A percentile compares a stretch with the other conserved stretches of the same genome.
Conservation (phyloP, 2,888 invertebrate genomes). For the Geophilus truncorum region DNA sequence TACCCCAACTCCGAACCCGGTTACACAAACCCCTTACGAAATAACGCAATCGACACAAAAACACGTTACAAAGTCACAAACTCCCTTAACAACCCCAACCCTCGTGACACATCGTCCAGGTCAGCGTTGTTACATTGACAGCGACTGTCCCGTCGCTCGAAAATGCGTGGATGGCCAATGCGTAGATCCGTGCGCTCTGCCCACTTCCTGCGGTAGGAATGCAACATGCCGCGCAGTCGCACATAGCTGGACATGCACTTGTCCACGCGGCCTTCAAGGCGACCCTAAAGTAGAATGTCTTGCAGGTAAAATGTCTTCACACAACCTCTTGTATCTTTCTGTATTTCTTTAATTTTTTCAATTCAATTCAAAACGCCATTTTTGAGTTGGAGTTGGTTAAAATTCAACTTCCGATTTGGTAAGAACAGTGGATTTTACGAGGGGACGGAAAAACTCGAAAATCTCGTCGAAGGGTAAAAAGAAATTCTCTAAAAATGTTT, state of each 20-base stretch:
- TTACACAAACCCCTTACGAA: not conserved
- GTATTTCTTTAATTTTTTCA: not conserved
- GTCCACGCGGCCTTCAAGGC: constrained; percentile 74
- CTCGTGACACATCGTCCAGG: not conserved
- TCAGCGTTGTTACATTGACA: constrained; percentile 32
- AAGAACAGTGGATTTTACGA: too few relatives aligned
- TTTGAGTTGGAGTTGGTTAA: too few relatives aligned
- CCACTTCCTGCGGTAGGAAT: constrained; percentile 66
- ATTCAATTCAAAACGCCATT: not conserved
- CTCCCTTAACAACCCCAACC: not conserved
- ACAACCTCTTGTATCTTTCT: not conserved
- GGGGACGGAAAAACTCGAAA: too few relatives aligned
- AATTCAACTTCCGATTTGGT: too few relatives aligned
- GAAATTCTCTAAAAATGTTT: too few relatives aligned
- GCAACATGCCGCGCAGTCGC: constrained; percentile 68
- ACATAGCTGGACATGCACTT: constrained; percentile 67
- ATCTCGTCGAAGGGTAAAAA: too few relatives aligned
- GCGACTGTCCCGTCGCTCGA: constrained; percentile 39
- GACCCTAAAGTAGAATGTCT: constrained; percentile 65
- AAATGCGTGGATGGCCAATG: constrained; percentile 55
- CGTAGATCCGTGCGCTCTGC: constrained; percentile 63
- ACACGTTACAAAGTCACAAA: not conserved
- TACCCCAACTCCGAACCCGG: not conserved
- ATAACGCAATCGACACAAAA: not conserved
- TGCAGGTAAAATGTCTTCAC: constrained; percentile 49